phyloP scores from a whole-genome alignment of 2,888 invertebrate genomes.

The Netelia virgata region DNA sequence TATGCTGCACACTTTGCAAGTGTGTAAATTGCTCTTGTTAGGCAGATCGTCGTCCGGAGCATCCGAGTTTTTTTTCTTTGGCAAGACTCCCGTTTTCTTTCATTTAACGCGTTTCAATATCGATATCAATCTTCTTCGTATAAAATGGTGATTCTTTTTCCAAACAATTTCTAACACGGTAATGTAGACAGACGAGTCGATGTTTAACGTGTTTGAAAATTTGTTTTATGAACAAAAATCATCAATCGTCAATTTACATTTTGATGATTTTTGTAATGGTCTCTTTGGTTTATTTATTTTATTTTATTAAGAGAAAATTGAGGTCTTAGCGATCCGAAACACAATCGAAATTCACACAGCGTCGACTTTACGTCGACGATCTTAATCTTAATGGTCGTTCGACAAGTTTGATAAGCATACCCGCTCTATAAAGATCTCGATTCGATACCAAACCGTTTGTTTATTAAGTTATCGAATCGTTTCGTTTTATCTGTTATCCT shows the following conservation, averaged over 20 bases:
- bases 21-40: conserved; percentile 57
- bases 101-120: conserved; percentile 38
- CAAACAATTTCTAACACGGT: too few species aligned
- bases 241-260: too few species aligned
- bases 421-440: not conserved
- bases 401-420: not conserved
- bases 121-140: conserved; percentile 16
- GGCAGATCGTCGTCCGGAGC: conserved; percentile 4
- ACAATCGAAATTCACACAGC: not conserved
- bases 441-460: too few species aligned
- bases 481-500: not conserved
- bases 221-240: too few species aligned
- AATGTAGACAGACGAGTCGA: too few species aligned
- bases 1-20: conserved; percentile 37
- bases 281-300: not conserved
- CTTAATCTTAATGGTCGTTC: not conserved
- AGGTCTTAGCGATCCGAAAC: too few species aligned
- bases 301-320: not conserved
- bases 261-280: too few species aligned
- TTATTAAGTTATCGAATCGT: not conserved
- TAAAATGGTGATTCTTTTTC: too few species aligned
- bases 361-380: not conserved
- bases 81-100: conserved; percentile 31
- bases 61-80: conserved; percentile 33
- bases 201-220: too few species aligned